These are phyloP conservation scores for Helicoverpa armigera DNA, from an alignment of 1,140 invertebrate species.

Conservation along the genomic window DNA sequence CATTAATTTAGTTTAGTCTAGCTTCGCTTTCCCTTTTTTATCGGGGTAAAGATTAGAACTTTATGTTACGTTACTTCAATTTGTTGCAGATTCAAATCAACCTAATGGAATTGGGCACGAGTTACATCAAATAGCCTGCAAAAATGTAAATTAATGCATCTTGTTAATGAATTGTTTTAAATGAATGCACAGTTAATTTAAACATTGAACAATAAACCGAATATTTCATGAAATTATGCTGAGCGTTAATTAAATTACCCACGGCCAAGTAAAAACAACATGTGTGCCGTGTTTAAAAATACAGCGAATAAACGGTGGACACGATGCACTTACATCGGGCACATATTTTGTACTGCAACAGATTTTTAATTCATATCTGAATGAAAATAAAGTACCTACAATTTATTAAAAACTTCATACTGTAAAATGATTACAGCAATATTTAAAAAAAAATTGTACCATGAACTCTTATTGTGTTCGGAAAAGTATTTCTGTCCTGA, in stretches of 20 bases:
- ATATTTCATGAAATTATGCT: not conserved
- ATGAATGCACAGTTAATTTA: not conserved
- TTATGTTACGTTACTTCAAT: conserved; percentile 31
- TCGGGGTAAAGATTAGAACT: conserved; percentile 14
- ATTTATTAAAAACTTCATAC: too few relatives aligned
- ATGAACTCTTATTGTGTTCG: too few relatives aligned
- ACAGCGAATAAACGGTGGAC: not conserved
- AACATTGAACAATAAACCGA: not conserved
- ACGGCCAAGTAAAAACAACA: not conserved
- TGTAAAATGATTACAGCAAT: too few relatives aligned
- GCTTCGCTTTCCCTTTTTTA: conserved; percentile 19
- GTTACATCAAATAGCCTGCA: not conserved
- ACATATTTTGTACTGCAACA: not conserved
- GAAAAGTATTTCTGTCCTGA: too few relatives aligned
- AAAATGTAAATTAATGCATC: not conserved
- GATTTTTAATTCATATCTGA: not conserved
- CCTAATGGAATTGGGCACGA: conserved; percentile 11
- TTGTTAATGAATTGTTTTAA: not conserved
- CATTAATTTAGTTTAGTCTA: conserved; percentile 20
- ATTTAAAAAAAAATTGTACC: too few relatives aligned
- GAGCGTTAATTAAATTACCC: not conserved
- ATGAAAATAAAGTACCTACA: too few relatives aligned
- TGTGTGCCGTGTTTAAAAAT: not conserved
- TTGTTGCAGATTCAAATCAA: conserved; percentile 22
- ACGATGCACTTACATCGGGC: not conserved